Base-by-base conservation (phyloP, 1,140 invertebrate species). In the Drosophila ohnishii region DNA sequence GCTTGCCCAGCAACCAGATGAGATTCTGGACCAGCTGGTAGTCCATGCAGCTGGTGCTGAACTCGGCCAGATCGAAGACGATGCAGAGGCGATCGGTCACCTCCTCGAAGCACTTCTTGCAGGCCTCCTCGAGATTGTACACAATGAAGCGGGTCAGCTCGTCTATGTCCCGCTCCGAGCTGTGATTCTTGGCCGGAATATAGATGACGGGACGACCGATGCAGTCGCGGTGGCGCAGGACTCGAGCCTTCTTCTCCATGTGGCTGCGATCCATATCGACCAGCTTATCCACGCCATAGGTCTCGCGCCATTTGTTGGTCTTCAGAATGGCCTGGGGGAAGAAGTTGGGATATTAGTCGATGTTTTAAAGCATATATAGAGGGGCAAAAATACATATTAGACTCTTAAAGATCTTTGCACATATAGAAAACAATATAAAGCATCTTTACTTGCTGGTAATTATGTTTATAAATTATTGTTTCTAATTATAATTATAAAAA, bases 41-140 rank as follows among this genome's bases (percentile, higher is more conserved):
- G 79, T 96, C 95, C 95, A 96, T 96, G 82, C 95, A 95, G 19
- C 92, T 94, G 34, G 95, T 90, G 40, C 94, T 95, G 84, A 96
- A 96, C 62, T 94, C 94, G 57, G 94, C 94, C 57, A 96, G 82
- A 83, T 96, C 95, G 92, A 96, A 96, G 28, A 96, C 94, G 78
- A 96, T 95, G 81, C 95, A 96, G 4, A 96, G 85, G 81, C 95
- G 95, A 90, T 96, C 95, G n/a, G 95, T 93, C 3, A 96, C 95
- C 91, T 95, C 95, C 86, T 96, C 95, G 91, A 96, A 95, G 92
- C 95, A 95, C 90, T 93, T 95, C 81, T 95, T 95, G 90, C 95
- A 95, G 3, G 95, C 95, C 85, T 95, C 94, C 91, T 96, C 95
- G 92, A 96, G 92, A 83, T 95, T 95, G 79, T 94, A 95, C 11